Evolutionary conservation across 1,140 invertebrate species (phyloP), one percentile per base, ranked within the genome.

Genomic region (Cotesia typhae): DNA sequence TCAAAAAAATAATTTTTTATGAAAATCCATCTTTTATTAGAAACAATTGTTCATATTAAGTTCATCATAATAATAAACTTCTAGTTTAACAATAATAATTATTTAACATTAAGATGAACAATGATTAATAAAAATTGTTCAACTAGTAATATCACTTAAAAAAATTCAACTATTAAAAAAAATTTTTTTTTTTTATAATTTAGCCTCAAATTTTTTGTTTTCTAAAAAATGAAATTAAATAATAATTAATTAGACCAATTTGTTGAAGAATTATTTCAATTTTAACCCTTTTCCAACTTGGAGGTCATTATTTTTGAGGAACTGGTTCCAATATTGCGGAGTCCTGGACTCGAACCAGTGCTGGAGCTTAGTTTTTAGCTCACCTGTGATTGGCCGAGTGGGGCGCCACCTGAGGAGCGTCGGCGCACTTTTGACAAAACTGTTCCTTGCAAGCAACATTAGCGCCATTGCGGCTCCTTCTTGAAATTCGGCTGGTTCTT

Each of bases 391-490:
- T 3, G 76, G 4, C 51, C 74, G 12, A 6, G n/a, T 67, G 14
- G 81, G 81, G 4, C 67, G 76, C 84, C 85, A 87, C 0, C 75
- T 78, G 10, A 85, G 51, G 4, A 84, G 20, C 37, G 63, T 71
- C 3, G 37, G 57, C 0, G 76, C 64, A 3, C 84, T 65, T 41
- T 76, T 60, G 0, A 72, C n/a, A 7, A 84, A 83, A 35, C 79
- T 67, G 4, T 81, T 81, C 9, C 76, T 76, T 3, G 75, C 72
- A 47, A 87, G 72, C 47, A 79, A 81, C 10, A 85, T 47, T 17
- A 87, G 75, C 0, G 83, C 83, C 2, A 79, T 75, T 12, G 80
- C 72, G 38, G 82, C 69, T 2, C 85, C 82, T 74, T 87, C 84
- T 69, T 84, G 79, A 47, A 81, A 75, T 41, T 85, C 81, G 0